Base-by-base conservation (phyloP, 2,888 invertebrate genomes). In the Drepanosiphum platanoidis region DNA sequence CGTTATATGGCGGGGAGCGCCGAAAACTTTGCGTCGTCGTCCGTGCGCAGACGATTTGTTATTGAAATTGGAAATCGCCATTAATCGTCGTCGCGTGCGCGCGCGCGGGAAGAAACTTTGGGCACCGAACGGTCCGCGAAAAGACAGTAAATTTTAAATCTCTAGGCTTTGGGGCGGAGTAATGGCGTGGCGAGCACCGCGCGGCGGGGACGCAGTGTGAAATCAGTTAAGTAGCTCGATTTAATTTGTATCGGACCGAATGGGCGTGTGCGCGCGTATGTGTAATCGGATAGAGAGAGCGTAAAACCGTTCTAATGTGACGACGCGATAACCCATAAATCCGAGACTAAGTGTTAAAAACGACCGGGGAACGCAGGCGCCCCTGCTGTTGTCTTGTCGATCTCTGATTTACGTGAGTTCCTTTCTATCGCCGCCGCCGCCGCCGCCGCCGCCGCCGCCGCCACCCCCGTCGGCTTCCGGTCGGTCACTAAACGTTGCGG, bases 351-450 rank as follows among this genome's bases (percentile, higher is more conserved):
- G 83, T 84, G 83, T 84, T 84, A 75, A 84, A 84, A 84, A 84
- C 75, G 83, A 75, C 83, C 74, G 83, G 83, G n/a, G 64, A 84
- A 84, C 52, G 68, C 83, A 77, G 83, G 83, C 83, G 83, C 83
- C 83, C 83, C 83, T 77, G n/a, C n/a, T n/a, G n/a, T n/a, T 64
- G 83, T 84, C 75, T 84, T 84, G 83, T 84, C 83, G 74, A 84
- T 84, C 66, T 75, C 83, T 84, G 83, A 84, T 84, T 84, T 84
- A 84, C 83, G 83, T 74, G 66, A 52, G 75, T 75, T 46, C 5
- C 30, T 74, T 83, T 66, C 75, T 34, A 27, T 74, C 13, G 5
- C 42, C 11, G 64, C 39, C 52, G 71, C 15, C 18, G 68, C 30
- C 66, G 27, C 52, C 68, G 22, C 61, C 64, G 34, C 27, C 18